Evolutionary conservation across 2,113 vertebrate species (phyloP), one percentile per base, ranked within the genome.

Genomic region (Rattus rattus): DNA sequence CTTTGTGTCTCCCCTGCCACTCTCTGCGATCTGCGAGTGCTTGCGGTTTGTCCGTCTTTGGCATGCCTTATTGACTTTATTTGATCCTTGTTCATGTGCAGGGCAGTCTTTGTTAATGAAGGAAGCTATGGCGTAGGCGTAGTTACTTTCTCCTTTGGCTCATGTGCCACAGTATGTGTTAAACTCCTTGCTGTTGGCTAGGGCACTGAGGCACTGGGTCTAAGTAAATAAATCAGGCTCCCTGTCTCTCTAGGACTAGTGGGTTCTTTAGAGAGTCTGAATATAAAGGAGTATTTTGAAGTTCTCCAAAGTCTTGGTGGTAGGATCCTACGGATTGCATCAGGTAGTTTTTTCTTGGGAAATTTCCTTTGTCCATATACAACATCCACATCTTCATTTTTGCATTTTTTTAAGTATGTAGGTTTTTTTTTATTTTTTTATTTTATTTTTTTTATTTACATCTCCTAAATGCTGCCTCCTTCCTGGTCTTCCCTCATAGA

Each of bases 221-320:
- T 87, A 96, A 91, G 63, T 54, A 94, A 92, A 90, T 96, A 94
- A 92, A 77, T 26, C 72, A 73, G 85, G 63, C 54, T 86, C 0
- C 80, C 17, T 90, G 65, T 92, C 22, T 96, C 22, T 26, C 91
- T 19, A 91, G 87, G 83, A 85, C 72, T 81, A 81, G 13, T 47
- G 47, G 19, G 59, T 52, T 88, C 26, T 61, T 96, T 75, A 81
- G 92, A 90, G 54, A 92, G 88, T 95, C 75, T 86, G 61, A 96
- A 69, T 73, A 5, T 97, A 93, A 93, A 94, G 89, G 52, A 92
- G 24, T 96, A 92, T 85, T 95, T 95, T 93, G 73, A 96, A 94
- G 39, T 88, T 56, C 26, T 93, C 87, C 81, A 95, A 90, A 54
- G 54, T 92, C 72, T 91, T 96, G 85, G 96, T 89, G 93, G 83